Conservation (phyloP, 1,140 invertebrate species). For the Drosophila tsacasi region DNA sequence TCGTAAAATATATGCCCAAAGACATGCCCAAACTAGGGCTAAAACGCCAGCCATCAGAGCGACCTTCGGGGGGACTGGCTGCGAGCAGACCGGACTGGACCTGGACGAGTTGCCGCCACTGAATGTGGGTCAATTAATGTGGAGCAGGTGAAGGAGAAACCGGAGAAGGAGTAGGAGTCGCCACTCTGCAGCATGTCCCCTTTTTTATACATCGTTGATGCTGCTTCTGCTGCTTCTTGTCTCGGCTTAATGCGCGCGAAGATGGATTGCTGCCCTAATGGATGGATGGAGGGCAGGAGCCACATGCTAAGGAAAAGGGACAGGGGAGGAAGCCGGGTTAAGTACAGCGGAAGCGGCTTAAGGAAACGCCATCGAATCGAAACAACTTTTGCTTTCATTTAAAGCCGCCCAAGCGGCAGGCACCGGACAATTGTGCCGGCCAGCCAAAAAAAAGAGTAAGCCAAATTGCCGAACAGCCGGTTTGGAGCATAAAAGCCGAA, state of each 20-base stretch:
- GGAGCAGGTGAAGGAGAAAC: conserved; percentile 51
- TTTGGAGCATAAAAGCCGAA: conserved; percentile 57
- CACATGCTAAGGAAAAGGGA: neutral
- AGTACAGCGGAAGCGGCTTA: conserved; percentile 71
- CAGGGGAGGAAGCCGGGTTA: conserved; percentile 7
- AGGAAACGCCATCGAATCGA: conserved; percentile 72
- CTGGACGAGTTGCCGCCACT: conserved; percentile 58
- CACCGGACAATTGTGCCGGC: conserved; percentile 51
- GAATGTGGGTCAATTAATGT: conserved; percentile 76
- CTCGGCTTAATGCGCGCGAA: conserved; percentile 61
- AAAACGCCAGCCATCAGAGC: conserved; percentile 20
- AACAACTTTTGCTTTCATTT: conserved; percentile 80
- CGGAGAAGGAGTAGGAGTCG: conserved; percentile 33
- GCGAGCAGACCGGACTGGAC: conserved; percentile 21
- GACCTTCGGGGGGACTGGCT: conserved; percentile 48
- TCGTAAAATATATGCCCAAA: conserved; percentile 19
- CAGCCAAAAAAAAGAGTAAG: conserved; percentile 40
- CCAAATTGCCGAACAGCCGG: conserved; percentile 59
- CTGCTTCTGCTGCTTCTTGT: conserved; percentile 21
- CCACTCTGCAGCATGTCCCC: conserved; percentile 54
- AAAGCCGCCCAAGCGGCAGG: conserved; percentile 63
- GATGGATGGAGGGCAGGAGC: conserved; percentile 26
- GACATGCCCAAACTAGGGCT: conserved; percentile 38
- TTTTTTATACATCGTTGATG: conserved; percentile 29
- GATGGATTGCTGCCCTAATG: conserved; percentile 62